phyloP scores from a whole-genome alignment of 2,113 vertebrate genomes.

The Hippocampus barbouri region DNA sequence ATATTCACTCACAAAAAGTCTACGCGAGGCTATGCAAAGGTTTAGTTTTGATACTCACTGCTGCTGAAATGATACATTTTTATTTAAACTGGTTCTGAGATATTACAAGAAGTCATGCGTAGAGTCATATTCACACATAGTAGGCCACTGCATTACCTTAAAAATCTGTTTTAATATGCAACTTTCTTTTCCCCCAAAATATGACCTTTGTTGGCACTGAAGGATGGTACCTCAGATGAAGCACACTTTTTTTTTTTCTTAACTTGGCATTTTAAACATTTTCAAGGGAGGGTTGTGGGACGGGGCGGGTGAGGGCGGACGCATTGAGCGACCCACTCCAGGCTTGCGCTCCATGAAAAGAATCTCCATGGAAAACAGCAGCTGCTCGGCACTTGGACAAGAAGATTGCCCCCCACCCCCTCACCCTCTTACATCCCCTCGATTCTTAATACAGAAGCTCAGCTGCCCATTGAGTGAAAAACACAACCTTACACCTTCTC shows the following conservation, averaged over 20 bases:
- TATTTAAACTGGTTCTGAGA: too few species aligned
- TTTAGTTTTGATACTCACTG: neutral
- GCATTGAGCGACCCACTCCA: constrained; percentile 60
- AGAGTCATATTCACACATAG: neutral
- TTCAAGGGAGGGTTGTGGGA: constrained; percentile 16
- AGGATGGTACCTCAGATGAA: constrained; percentile 23
- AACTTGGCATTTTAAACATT: constrained; percentile 49
- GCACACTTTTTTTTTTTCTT: constrained; percentile 15
- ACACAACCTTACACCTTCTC: constrained; percentile 40
- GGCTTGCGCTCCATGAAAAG: constrained; percentile 62
- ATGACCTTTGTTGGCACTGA: constrained; percentile 32
- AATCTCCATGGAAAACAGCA: constrained; percentile 65
- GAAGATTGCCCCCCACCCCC: constrained; percentile 66
- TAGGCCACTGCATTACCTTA: neutral
- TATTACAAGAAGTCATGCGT: too few species aligned
- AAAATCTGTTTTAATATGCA: neutral
- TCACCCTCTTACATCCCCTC: constrained; percentile 20
- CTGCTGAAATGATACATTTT: too few species aligned
- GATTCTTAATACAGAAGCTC: constrained; percentile 60
- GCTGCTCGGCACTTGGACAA: constrained; percentile 73
- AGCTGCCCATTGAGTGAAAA: constrained; percentile 71
- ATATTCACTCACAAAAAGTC: neutral
- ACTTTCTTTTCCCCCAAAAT: constrained; percentile 22
- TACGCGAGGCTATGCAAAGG: neutral
- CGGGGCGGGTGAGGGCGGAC: constrained; percentile 20